Evolutionary conservation across 2,797 vertebrate genomes (phyloP), one percentile per base, ranked within the genome.

Genomic region (Lepilemur ruficaudatus): DNA sequence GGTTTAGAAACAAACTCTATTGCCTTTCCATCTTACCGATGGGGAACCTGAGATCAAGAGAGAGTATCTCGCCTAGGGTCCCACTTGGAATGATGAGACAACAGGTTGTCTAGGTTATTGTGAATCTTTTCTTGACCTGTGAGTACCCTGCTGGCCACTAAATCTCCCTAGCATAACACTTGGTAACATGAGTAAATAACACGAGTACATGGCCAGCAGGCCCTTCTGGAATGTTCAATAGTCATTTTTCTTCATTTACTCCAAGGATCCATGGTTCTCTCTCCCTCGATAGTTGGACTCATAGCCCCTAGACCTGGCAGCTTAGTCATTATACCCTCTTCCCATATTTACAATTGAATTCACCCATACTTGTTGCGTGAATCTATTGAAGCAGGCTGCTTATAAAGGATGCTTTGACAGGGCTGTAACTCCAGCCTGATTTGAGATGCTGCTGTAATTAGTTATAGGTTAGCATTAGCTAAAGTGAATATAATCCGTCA

Each of bases 401-500:
- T 93, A 67, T 75, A 69, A 75, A 81, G 87, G 79, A 80, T 91
- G 55, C 69, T 82, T 59, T 85, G 79, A 75, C 25, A 79, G 88
- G 84, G 55, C 96, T 87, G 11, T 95, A 65, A 93, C 94, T 93
- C 69, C 82, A 10, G 85, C 48, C 95, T 46, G 89, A 57, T 96
- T 97, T 95, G 94, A 96, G 2, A 59, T 76, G 95, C 69, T 22
- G 2, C 88, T 93, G 13, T 94, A 86, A 96, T 98, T 89, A 90
- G 0, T 97, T 96, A 92, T 82, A 93, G 97, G 52, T 96, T 83
- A 72, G 87, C 96, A 90, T 96, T 94, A 95, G 83, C 94, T 97
- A 97, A 96, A 97, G 46, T 95, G 96, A 92, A 95, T 92, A 89
- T 48, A 57, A 63, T 97, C 18, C 79, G 95, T 98, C 93, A 97